A percentile compares a stretch with the other conserved stretches of the same genome.
Conservation (phyloP, 2,797 vertebrate genomes). For the Dicrostonyx torquatus region DNA sequence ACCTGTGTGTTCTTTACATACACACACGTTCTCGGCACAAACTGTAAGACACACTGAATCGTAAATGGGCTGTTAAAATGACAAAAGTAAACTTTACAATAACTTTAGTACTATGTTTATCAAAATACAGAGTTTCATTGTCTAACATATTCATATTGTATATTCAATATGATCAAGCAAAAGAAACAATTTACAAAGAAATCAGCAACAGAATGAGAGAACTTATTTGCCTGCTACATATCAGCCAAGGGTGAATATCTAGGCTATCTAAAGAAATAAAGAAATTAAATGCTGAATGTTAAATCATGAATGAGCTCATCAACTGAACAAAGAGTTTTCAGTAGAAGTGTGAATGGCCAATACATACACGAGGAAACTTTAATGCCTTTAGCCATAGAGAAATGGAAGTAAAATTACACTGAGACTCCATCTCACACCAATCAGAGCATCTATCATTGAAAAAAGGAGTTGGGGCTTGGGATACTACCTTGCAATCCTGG, state of each 20-base stretch:
- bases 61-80: not conserved
- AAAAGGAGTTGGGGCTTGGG: not conserved
- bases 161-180: not conserved
- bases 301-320: not conserved
- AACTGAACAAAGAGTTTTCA: not conserved
- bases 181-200: not conserved
- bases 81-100: not conserved
- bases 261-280: not conserved
- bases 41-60: not conserved
- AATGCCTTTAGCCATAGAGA: not conserved
- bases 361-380: not conserved
- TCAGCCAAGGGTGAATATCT: not conserved
- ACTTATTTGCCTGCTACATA: not conserved
- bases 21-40: not conserved
- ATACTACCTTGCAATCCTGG: no score
- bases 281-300: not conserved
- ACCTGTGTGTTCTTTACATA: not conserved
- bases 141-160: not conserved
- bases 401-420: not conserved
- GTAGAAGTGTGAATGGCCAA: not conserved
- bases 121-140: conserved; percentile 6
- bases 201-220: not conserved
- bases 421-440: not conserved
- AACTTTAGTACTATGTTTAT: not conserved
- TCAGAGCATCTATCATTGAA: not conserved